Conservation (phyloP, 2,888 invertebrate species). For the Lasioglossum calceatum region DNA sequence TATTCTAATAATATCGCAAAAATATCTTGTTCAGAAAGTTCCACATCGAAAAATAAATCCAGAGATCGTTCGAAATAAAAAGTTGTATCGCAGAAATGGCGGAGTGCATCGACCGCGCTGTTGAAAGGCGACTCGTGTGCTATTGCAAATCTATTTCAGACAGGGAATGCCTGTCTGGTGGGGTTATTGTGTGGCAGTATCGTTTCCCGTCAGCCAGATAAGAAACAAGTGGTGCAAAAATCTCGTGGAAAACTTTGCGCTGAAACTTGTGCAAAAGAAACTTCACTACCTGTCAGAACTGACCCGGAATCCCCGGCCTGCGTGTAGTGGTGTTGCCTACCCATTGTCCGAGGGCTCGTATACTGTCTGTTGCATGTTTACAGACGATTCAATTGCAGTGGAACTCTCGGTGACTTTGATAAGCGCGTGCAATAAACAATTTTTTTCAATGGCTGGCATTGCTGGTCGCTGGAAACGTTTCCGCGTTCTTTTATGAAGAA, state of each 20-base stretch:
- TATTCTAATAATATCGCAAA: neutral
- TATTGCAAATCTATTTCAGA: neutral
- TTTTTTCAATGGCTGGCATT: neutral
- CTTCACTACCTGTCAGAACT: slow-evolving; percentile 12
- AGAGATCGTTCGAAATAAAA: neutral
- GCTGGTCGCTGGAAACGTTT: no score
- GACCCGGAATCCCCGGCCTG: neutral
- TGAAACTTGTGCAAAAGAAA: slow-evolving; percentile 6
- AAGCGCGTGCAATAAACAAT: neutral
- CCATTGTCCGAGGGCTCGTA: slow-evolving; percentile 4
- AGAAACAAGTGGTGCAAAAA: slow-evolving; percentile 11
- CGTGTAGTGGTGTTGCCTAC: neutral
- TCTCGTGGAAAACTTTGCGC: neutral
- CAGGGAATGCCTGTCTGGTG: neutral
- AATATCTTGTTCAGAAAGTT: neutral
- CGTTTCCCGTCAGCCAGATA: slow-evolving; percentile 5
- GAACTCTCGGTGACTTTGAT: neutral
- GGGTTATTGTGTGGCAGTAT: neutral
- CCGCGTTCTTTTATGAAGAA: neutral
- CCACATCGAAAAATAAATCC: neutral
- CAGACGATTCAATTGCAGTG: neutral
- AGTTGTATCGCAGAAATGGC: neutral
- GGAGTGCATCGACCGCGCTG: neutral
- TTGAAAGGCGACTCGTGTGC: neutral
- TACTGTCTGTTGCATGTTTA: slow-evolving; percentile 9